Base-by-base conservation (phyloP, 1,140 invertebrate species). In the Drusus annulatus region DNA sequence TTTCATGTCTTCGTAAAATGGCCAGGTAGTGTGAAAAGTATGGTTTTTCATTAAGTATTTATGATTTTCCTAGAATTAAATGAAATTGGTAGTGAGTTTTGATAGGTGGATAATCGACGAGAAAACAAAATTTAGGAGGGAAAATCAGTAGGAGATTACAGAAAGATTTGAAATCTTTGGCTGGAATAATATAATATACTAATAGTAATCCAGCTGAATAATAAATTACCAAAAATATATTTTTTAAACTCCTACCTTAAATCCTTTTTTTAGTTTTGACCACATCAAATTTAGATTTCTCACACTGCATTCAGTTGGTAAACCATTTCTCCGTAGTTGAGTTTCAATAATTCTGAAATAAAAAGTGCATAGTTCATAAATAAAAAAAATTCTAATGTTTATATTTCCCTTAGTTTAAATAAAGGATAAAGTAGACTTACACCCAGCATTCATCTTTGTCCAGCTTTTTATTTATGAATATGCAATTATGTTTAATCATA, bases 1-100 rank as follows among this genome's bases (percentile, higher is more conserved):
- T 8, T 84, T 62, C 85, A 90, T 88, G 2, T 86, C 86, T 2
- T 89, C 87, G 75, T 85, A 90, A 76, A 87, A 89, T 1, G 87
- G 87, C 89, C 89, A 90, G 4, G 36, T 36, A 17, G 45, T 71
- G 10, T 58, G 21, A 31, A 45, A 17, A 31, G 58, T 51, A 74
- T 63, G 76, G 25, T 69, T 78, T 75, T 68, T 54, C 52, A 54
- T 21, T 45, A 45, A 56, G 58, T 78, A 78, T 71, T 79, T 83
- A 19, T 80, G 69, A 60, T 78, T 80, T 50, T 75, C 69, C 81
- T 83, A 62, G 54, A 80, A 79, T 21, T 52, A 50, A 51, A 45
- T 63, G 6, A 69, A 8, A 45, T 45, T 5, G 2, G 8, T 36
- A 1, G 5, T n/a, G n/a, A n/a, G n/a, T n/a, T n/a, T n/a, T n/a